phyloP scores from a whole-genome alignment of 2,797 vertebrate species.

The Micropoecilia bifurca region DNA sequence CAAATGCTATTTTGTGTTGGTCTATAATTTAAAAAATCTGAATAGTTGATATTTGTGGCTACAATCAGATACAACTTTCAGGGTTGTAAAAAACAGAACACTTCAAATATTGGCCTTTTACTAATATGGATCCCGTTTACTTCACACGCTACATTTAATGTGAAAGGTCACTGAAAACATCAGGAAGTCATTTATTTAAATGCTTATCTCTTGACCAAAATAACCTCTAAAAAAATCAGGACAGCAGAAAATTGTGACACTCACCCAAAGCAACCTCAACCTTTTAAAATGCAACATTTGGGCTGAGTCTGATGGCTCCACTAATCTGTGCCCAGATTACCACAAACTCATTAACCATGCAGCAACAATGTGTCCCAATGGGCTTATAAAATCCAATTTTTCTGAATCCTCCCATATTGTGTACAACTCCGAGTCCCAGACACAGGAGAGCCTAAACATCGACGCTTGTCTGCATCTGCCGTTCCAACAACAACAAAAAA shows the following conservation, averaged over 20 bases:
- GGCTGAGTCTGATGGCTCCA: constrained; percentile 59
- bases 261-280: constrained; percentile 21
- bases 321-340: constrained; percentile 74
- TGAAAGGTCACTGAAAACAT: constrained; percentile 9
- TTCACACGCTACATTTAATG: not conserved
- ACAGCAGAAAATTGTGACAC: constrained; percentile 20
- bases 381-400: constrained; percentile 55
- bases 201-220: constrained; percentile 7
- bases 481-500: not conserved
- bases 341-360: constrained; percentile 70
- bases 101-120: not conserved
- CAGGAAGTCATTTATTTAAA: constrained; percentile 3
- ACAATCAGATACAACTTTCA: not conserved
- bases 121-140: not conserved
- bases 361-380: constrained; percentile 63
- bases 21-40: not conserved
- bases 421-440: constrained; percentile 7
- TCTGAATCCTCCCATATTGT: constrained; percentile 52
- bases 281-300: constrained; percentile 63
- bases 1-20: not conserved
- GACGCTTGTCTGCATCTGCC: constrained; percentile 13
- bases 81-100: not conserved
- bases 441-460: not conserved
- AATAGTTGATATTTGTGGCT: not conserved
- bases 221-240: constrained; percentile 6